Conservation (phyloP, 2,888 invertebrate species). For the Chromoteleia sp. region DNA sequence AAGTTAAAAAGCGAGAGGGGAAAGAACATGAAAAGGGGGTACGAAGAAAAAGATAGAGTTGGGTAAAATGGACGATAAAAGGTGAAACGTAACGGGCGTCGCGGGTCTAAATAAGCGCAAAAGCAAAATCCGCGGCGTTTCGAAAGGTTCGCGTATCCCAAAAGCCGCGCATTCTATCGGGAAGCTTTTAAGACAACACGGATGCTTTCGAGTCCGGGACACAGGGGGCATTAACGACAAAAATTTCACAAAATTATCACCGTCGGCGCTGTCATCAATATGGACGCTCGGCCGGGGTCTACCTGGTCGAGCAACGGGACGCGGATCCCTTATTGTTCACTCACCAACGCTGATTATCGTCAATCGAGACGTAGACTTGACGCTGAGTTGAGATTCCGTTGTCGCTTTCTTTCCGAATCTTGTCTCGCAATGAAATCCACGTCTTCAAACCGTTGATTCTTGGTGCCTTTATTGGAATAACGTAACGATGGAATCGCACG, state of each 20-base stretch:
- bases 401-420: neutral
- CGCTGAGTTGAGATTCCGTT: constrained; percentile 25
- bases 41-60: neutral
- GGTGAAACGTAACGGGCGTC: constrained; percentile 17
- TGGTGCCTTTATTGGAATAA: constrained; percentile 64
- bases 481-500: constrained; percentile 86
- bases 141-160: constrained; percentile 45
- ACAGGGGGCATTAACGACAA: constrained; percentile 89
- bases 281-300: constrained; percentile 81
- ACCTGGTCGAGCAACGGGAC: constrained; percentile 70
- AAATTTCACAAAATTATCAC: constrained; percentile 89
- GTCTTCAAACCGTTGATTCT: constrained; percentile 34
- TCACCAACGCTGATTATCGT: constrained; percentile 69
- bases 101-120: neutral
- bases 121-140: constrained; percentile 3
- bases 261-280: constrained; percentile 89
- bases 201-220: constrained; percentile 85
- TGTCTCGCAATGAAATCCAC: constrained; percentile 12
- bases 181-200: constrained; percentile 81
- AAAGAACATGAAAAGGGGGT: constrained; percentile 2
- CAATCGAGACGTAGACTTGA: constrained; percentile 11
- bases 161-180: constrained; percentile 83
- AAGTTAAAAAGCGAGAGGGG: neutral
- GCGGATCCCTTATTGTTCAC: constrained; percentile 72
- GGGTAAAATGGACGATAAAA: constrained; percentile 36